phyloP scores from a whole-genome alignment of 1,140 invertebrate genomes.

The Limonius californicus region DNA sequence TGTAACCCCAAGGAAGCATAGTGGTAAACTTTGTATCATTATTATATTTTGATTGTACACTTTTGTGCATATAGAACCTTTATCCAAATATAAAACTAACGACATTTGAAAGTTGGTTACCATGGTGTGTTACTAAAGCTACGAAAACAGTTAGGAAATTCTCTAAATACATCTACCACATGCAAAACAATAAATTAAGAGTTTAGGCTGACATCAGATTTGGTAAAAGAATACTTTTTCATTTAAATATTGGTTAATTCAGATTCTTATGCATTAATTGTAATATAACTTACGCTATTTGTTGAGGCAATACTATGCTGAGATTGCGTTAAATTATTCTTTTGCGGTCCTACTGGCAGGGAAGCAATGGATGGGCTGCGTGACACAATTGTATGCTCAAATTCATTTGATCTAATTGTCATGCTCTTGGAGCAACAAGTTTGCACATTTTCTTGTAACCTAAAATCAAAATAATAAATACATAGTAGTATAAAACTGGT shows the following conservation, averaged over 20 bases:
- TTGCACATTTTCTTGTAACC: conserved; percentile 47
- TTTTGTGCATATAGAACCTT: no score
- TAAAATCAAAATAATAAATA: conserved; percentile 27
- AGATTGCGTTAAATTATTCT: conserved; percentile 30
- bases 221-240: neutral
- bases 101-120: no score
- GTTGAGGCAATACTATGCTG: conserved; percentile 40
- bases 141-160: no score
- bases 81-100: no score
- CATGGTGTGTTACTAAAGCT: no score
- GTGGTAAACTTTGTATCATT: no score
- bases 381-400: conserved; percentile 45
- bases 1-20: no score
- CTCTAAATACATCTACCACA: no score
- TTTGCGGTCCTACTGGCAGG: conserved; percentile 41
- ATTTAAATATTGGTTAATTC: no score
- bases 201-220: no score
- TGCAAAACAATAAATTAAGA: no score
- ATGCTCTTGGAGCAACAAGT: conserved; percentile 27
- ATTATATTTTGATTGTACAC: no score
- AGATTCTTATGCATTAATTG: neutral
- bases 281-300: conserved; percentile 34
- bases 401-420: conserved; percentile 37
- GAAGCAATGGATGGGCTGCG: conserved; percentile 50
- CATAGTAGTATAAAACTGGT: neutral